These are phyloP conservation scores for Crotophaga sulcirostris DNA, from an alignment of 2,113 vertebrate species.

Conservation along the genomic window DNA sequence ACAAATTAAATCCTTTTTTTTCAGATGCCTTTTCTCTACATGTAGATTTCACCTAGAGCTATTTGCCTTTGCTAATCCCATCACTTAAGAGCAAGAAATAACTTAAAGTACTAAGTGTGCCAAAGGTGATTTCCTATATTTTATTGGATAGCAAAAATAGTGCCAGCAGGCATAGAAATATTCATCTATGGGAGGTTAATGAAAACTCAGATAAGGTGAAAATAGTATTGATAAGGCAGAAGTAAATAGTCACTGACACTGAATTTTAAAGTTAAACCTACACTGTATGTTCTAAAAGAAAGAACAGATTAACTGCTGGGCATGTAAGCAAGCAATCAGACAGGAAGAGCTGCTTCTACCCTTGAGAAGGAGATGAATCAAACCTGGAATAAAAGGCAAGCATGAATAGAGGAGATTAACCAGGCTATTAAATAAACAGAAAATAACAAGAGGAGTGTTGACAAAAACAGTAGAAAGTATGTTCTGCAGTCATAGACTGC, in stretches of 20 bases:
- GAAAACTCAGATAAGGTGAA: neutral
- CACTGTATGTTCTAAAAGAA: neutral
- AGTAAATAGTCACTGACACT: neutral
- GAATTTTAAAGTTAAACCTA: neutral
- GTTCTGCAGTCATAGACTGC: slow-evolving; percentile 23
- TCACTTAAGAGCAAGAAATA: neutral
- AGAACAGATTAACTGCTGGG: neutral
- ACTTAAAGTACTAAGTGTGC: neutral
- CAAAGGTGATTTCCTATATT: neutral
- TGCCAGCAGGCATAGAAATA: neutral
- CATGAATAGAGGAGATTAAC: neutral
- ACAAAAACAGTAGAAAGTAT: slow-evolving; percentile 48
- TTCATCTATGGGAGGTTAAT: neutral
- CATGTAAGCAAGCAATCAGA: neutral
- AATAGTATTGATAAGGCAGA: neutral
- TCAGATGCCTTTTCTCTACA: neutral
- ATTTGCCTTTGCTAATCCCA: slow-evolving; percentile 12
- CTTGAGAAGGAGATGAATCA: neutral
- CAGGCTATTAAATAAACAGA: slow-evolving; percentile 44
- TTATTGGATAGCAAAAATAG: neutral
- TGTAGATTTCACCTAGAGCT: neutral
- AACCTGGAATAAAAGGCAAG: neutral
- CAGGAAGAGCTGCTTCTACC: neutral
- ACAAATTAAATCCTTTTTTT: neutral
- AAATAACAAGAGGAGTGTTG: slow-evolving; percentile 35